Evolutionary conservation across 1,140 invertebrate genomes (phyloP).

Genomic region (Papilio xuthus): DNA sequence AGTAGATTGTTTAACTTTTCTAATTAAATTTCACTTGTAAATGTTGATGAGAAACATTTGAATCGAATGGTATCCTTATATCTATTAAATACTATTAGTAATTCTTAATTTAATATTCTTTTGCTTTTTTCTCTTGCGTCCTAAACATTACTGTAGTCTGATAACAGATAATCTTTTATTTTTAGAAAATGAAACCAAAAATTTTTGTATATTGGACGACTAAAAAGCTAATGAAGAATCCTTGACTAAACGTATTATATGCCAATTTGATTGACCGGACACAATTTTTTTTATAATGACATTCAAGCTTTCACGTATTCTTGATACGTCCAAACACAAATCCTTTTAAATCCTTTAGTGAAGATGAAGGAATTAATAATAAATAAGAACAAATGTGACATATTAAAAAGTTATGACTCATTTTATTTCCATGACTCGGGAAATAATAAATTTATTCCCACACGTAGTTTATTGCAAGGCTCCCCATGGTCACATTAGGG

Average conservation of each 20-base stretch:
- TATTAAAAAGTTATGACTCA: constrained; percentile 12
- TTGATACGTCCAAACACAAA: background rate
- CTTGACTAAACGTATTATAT: too few relatives aligned
- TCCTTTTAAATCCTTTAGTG: background rate
- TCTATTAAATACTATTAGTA: background rate
- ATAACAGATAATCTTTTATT: too few relatives aligned
- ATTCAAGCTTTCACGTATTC: background rate
- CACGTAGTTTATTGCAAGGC: constrained; percentile 18
- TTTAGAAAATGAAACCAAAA: too few relatives aligned
- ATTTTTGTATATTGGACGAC: too few relatives aligned
- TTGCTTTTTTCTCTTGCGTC: background rate
- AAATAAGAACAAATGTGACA: background rate
- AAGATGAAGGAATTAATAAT: background rate
- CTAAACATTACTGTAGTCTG: background rate
- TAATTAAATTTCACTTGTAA: constrained; percentile 35
- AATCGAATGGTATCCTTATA: constrained; percentile 16
- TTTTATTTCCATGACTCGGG: constrained; percentile 18
- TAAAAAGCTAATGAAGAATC: too few relatives aligned
- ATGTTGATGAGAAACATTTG: constrained; percentile 22
- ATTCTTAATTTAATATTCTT: background rate
- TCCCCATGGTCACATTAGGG: constrained; percentile 16
- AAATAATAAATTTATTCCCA: constrained; percentile 13
- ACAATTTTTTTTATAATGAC: too few relatives aligned
- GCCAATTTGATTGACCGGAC: too few relatives aligned
- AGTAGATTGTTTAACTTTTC: constrained; percentile 34